phyloP scores from a whole-genome alignment of 2,113 vertebrate genomes.

The Dascyllus trimaculatus region DNA sequence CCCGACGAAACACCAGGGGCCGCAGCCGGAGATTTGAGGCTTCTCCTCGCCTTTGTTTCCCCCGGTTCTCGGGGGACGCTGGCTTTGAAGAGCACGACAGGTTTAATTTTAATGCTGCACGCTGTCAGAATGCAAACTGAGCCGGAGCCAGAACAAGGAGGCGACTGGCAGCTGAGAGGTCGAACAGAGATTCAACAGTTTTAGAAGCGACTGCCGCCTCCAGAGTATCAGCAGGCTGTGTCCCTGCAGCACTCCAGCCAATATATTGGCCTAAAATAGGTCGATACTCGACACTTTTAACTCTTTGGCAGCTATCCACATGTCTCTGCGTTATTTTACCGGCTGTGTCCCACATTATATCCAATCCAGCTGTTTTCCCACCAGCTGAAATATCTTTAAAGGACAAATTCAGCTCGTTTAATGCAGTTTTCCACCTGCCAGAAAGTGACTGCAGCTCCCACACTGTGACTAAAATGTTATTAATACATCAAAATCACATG shows the following conservation, averaged over 20 bases:
- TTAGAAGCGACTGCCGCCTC: neutral
- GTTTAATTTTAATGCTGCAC: neutral
- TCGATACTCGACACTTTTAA: too few species aligned
- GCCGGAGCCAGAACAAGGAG: neutral
- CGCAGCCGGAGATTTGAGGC: conserved; percentile 4
- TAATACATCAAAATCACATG: too few species aligned
- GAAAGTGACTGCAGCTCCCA: too few species aligned
- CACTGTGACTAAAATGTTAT: too few species aligned
- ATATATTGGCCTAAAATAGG: too few species aligned
- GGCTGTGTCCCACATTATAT: too few species aligned
- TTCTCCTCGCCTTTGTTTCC: conserved; percentile 9
- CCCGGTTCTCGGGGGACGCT: neutral
- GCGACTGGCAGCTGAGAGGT: conserved; percentile 5
- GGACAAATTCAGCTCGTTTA: too few species aligned
- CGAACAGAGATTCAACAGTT: neutral
- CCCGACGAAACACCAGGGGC: neutral
- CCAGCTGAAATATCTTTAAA: too few species aligned
- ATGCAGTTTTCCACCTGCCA: too few species aligned
- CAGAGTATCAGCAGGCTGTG: neutral
- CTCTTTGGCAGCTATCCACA: too few species aligned
- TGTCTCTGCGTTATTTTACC: too few species aligned
- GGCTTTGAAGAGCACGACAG: neutral
- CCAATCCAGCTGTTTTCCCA: too few species aligned
- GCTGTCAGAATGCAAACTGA: conserved; percentile 16
- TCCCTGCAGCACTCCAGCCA: neutral